These are phyloP conservation scores for Cyaniris semiargus DNA, from an alignment of 2,888 invertebrate genomes.

Conservation along the genomic window DNA sequence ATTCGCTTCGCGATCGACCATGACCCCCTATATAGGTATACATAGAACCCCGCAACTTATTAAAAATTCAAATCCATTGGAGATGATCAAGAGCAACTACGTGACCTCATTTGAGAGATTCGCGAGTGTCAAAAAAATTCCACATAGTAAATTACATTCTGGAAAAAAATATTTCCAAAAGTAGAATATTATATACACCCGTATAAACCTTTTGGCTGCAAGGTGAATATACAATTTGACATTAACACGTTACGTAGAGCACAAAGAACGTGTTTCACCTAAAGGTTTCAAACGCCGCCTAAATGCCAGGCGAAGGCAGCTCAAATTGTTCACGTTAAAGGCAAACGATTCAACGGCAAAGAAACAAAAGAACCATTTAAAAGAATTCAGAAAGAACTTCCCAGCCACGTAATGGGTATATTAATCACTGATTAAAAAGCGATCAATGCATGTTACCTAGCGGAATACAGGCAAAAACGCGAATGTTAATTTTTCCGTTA, in stretches of 20 bases:
- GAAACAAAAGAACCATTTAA: background rate
- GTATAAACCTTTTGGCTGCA: background rate
- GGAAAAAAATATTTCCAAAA: background rate
- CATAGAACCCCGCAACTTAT: background rate
- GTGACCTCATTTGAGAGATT: background rate
- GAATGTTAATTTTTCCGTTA: conserved; percentile 17
- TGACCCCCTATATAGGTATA: background rate
- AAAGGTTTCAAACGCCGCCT: background rate
- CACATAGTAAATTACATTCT: background rate
- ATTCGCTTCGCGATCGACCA: background rate
- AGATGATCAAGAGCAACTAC: conserved; percentile 17
- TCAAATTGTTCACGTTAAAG: background rate
- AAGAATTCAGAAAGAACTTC: background rate
- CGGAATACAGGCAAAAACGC: conserved; percentile 8
- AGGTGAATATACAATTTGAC: background rate
- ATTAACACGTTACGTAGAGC: background rate
- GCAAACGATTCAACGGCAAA: background rate
- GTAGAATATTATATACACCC: background rate
- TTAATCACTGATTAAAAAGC: background rate
- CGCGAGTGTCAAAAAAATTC: background rate
- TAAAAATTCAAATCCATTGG: conserved; percentile 2
- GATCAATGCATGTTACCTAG: background rate
- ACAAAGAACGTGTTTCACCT: background rate
- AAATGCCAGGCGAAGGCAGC: background rate
- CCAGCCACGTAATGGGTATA: background rate